Base-by-base conservation (phyloP, 2,888 invertebrate genomes). In the Eucera pruinosa region DNA sequence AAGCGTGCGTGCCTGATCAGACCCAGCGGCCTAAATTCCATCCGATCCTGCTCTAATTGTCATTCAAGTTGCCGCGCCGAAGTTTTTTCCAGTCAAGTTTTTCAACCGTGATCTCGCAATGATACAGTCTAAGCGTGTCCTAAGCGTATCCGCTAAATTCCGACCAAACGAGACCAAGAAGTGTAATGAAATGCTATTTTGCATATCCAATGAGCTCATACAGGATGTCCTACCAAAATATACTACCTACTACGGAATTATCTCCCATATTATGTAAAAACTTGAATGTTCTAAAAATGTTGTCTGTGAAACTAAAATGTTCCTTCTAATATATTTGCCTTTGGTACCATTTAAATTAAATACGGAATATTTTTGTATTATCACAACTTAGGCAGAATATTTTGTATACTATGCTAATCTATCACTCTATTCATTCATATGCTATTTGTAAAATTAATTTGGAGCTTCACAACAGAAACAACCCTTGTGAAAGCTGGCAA, bases 1-100 rank as follows among this genome's bases (percentile, higher is more conserved):
- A 76, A 81, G 69, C 73, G 74, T 78, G 77, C 75, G 67, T 81
- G 72, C 69, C 58, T 47, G 67, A 71, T 80, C 75, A 61, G 75
- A 62, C 78, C 80, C 41, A 71, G 64, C 83, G 74, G 80, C 85
- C 86, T 86, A 85, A 88, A 87, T 87, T 87, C 85, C 78, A 78
- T 30, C 74, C 60, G 69, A 80, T 80, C 71, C 78, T 82, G 79
- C 79, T 85, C 83, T 81, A 85, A 84, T 84, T 85, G 67, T 84
- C 75, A 84, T 80, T 82, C 81, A 69, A 65, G 65, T 78, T 74
- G 60, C 67, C 80, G 68, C 69, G 69, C 45, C 50, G 20, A 48
- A 48, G 47, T 60, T 67, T 77, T 73, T 60, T 52, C 65, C 54
- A 62, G 15, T 33, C 60, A 20, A 45, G 41, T 77, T 71, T 78